These are phyloP conservation scores for Vicugna pacos DNA, from an alignment of 2,113 vertebrate genomes.

Conservation along the genomic window DNA sequence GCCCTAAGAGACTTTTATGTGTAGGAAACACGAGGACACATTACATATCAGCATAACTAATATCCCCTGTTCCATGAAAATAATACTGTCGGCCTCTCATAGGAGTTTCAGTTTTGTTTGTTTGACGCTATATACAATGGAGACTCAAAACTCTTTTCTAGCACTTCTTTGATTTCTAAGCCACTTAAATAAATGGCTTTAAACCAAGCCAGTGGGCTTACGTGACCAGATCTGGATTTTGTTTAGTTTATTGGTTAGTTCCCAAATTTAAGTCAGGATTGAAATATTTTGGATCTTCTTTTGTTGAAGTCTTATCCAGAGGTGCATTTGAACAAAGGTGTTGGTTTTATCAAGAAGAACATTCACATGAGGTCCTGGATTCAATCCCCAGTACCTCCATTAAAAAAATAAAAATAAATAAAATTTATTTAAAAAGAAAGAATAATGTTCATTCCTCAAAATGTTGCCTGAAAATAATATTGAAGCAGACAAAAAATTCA, in stretches of 20 bases:
- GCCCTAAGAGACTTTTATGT: not conserved
- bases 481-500: slow-evolving; percentile 5
- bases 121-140: slow-evolving; percentile 65
- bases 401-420: no score
- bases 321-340: not conserved
- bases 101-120: slow-evolving; percentile 66
- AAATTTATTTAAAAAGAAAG: not conserved
- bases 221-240: slow-evolving; percentile 2
- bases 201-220: slow-evolving; percentile 29
- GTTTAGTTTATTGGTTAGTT: not conserved
- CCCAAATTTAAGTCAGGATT: not conserved
- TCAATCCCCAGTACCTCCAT: no score
- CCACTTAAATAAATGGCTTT: slow-evolving; percentile 50
- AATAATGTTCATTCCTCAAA: not conserved
- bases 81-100: not conserved
- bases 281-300: slow-evolving; percentile 31
- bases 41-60: slow-evolving; percentile 63
- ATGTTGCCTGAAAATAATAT: not conserved
- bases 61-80: not conserved
- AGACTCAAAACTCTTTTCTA: slow-evolving; percentile 63
- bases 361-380: not conserved
- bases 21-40: slow-evolving; percentile 51
- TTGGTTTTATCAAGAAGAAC: slow-evolving; percentile 24
- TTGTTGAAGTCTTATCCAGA: not conserved
- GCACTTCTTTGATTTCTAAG: slow-evolving; percentile 57